Evolutionary conservation across 2,888 invertebrate genomes (phyloP).

Genomic region (Andrena haemorrhoa): DNA sequence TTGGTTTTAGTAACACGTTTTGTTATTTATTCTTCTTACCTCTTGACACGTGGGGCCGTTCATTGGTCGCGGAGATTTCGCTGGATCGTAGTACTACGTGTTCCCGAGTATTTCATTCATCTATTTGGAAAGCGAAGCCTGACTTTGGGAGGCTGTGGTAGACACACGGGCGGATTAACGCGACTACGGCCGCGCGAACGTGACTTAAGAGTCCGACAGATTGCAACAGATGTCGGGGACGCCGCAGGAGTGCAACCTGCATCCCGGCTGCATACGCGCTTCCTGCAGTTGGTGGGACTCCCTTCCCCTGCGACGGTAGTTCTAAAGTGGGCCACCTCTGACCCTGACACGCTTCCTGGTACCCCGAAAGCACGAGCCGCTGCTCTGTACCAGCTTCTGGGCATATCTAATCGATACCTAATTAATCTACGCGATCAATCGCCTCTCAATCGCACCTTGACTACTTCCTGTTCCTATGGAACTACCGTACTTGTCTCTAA

Average conservation of each 20-base stretch:
- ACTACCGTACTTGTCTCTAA: too few species aligned
- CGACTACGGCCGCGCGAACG: slow-evolving; percentile 66
- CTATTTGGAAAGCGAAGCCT: slow-evolving; percentile 49
- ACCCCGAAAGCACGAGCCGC: slow-evolving; percentile 14
- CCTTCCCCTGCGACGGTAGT: slow-evolving; percentile 27
- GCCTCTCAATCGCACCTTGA: too few species aligned
- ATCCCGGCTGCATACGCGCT: slow-evolving; percentile 59
- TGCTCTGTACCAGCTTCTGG: background rate
- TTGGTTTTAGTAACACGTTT: too few species aligned
- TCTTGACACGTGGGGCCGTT: too few species aligned
- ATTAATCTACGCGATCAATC: too few species aligned
- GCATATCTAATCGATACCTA: too few species aligned
- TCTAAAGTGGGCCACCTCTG: slow-evolving; percentile 33
- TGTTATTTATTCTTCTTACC: too few species aligned
- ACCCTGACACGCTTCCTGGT: slow-evolving; percentile 52
- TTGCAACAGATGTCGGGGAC: slow-evolving; percentile 73
- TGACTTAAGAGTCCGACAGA: slow-evolving; percentile 69
- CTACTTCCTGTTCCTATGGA: too few species aligned
- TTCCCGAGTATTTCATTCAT: background rate
- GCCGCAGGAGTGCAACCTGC: slow-evolving; percentile 67
- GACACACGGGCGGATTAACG: slow-evolving; percentile 70
- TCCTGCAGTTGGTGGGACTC: slow-evolving; percentile 71
- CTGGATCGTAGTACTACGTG: too few species aligned
- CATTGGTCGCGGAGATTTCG: too few species aligned
- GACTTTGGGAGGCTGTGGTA: slow-evolving; percentile 50